These are phyloP conservation scores for Crotophaga sulcirostris DNA, from an alignment of 2,113 vertebrate genomes.

Conservation along the genomic window DNA sequence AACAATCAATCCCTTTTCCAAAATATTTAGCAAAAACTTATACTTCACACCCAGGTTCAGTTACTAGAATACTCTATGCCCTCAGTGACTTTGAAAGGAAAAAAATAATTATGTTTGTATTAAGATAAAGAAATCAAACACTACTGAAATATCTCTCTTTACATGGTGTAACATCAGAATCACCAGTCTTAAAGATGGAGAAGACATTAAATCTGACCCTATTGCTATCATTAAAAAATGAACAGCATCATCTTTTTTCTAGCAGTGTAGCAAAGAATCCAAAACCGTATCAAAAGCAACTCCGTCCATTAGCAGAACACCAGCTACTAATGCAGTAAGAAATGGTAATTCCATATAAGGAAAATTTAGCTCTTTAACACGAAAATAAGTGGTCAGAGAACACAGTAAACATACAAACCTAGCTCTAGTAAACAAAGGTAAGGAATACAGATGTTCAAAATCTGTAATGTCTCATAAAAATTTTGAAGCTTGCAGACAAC, in stretches of 20 bases:
- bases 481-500: background rate
- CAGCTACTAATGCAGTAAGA: background rate
- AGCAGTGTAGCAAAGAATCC: background rate
- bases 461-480: background rate
- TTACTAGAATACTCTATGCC: background rate
- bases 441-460: background rate
- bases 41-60: background rate
- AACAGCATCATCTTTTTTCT: background rate
- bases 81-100: background rate
- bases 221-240: background rate
- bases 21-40: background rate
- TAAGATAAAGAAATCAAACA: background rate
- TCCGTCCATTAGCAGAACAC: background rate
- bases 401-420: background rate
- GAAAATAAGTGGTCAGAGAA: background rate
- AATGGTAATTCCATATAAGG: background rate
- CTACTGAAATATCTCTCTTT: background rate
- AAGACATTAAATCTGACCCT: background rate
- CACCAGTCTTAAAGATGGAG: background rate
- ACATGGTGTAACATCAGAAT: background rate
- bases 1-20: background rate
- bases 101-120: background rate
- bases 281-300: background rate
- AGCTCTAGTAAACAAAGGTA: background rate
- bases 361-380: background rate